Evolutionary conservation across 2,113 vertebrate species (phyloP), one percentile per base, ranked within the genome.

Genomic region (Pogona vitticeps): DNA sequence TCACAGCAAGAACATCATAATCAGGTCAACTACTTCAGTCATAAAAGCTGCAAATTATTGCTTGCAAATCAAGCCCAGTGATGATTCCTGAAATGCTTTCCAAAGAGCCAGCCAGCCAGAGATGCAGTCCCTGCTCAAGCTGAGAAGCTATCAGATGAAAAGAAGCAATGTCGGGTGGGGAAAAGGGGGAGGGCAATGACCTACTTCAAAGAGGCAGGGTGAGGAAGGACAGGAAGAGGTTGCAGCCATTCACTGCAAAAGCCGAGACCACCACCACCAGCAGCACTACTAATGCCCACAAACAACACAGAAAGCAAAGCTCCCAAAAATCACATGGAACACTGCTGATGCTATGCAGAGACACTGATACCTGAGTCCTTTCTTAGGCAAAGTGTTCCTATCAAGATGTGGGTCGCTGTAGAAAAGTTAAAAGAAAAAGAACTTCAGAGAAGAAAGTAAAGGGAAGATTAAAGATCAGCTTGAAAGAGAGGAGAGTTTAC

Each of bases 321-420:
- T 96, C 94, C 46, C 91, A 94, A 93, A 87, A 91, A 87, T 92
- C 95, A 97, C 93, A 92, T 93, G 88, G 93, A 89, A 95, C 94
- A 94, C 90, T 89, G 14, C 70, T 91, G 91, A 94, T 93, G 92
- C 94, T 84, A 58, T 18, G 86, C 88, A 89, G 95, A 96, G 92
- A 94, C 95, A 94, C 93, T 94, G 96, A 97, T 98, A 99, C 98
- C 98, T 99, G 98, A 99, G 97, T 97, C 98, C 98, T 95, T 98
- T 99, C 96, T 98, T 99, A 97, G 98, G 98, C 96, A 99, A 98
- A 97, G 98, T 99, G 97, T 98, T 99, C 98, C 98, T 98, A 97
- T 98, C 97, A 97, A 98, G 98, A 93, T 98, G 97, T 92, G 96
- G 96, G 94, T 98, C 98, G 91, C 98, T 99, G 98, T 95, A 95